Percentiles rank a stretch among this genome's conserved stretches.
Evolutionary conservation across 2,113 vertebrate species (phyloP).

Genomic region (Edolisoma coerulescens): DNA sequence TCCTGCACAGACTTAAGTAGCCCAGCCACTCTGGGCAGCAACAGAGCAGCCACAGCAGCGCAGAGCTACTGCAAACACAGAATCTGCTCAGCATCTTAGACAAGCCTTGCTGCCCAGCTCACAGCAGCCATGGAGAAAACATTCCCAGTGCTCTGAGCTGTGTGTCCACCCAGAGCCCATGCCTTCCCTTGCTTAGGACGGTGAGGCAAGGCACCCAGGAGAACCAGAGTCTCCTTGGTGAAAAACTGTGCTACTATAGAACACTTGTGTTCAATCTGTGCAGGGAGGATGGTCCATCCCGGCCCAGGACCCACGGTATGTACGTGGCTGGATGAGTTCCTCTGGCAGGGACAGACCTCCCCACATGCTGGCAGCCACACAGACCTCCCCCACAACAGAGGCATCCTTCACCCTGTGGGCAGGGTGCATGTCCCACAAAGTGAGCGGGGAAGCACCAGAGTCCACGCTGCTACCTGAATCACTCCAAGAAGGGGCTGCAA

Average conservation of each 20-base stretch:
- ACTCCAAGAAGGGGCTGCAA: background rate
- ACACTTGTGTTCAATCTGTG: background rate
- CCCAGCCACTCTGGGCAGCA: background rate
- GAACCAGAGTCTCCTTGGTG: background rate
- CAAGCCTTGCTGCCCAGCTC: background rate
- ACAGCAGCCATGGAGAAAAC: background rate
- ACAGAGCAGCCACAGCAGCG: background rate
- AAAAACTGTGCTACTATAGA: background rate
- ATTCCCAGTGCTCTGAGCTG: background rate
- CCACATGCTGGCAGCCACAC: rapidly evolving
- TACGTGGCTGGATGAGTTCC: background rate
- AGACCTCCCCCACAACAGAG: background rate
- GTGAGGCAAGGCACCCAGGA: background rate
- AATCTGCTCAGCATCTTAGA: rapidly evolving
- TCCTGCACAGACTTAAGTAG: background rate
- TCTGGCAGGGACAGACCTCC: background rate
- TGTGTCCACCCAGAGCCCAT: rapidly evolving
- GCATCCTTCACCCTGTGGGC: rapidly evolving
- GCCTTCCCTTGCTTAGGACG: background rate
- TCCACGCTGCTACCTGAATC: background rate
- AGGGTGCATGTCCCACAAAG: rapidly evolving
- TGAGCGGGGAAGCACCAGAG: background rate
- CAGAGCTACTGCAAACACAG: background rate
- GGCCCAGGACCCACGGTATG: rapidly evolving
- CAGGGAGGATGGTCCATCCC: background rate